Evolutionary conservation across 1,140 invertebrate species (phyloP).

Genomic region (Sitodiplosis mosellana): DNA sequence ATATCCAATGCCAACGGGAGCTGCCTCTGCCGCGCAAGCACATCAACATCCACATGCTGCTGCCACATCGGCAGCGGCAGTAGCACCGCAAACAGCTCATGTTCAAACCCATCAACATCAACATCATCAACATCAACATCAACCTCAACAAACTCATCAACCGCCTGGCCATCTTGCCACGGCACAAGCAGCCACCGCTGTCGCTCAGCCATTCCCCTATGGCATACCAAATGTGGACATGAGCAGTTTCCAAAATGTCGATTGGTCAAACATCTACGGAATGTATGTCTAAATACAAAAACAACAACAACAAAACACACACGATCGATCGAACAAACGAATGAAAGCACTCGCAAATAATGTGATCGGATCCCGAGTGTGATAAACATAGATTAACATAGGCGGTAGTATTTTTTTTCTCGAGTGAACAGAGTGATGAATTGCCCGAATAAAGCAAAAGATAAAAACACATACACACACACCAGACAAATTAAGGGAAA

Average conservation of each 20-base stretch:
- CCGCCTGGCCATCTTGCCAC: slow-evolving; percentile 12
- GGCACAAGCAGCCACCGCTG: slow-evolving; percentile 6
- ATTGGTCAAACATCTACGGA: slow-evolving; percentile 77
- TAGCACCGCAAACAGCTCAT: slow-evolving; percentile 17
- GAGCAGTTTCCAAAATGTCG: slow-evolving; percentile 76
- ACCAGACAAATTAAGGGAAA: no score
- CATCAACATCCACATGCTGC: slow-evolving; percentile 19
- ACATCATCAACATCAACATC: slow-evolving; percentile 18
- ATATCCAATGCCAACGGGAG: slow-evolving; percentile 23
- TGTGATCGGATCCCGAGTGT: no score
- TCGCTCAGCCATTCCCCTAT: slow-evolving; percentile 52
- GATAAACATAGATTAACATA: no score
- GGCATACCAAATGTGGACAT: slow-evolving; percentile 74
- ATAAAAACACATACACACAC: no score
- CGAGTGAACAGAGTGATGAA: no score
- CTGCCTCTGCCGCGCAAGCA: slow-evolving; percentile 21
- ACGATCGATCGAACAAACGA: slow-evolving; percentile 3
- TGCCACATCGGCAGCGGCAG: slow-evolving; percentile 24
- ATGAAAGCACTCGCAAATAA: background rate
- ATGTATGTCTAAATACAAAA: slow-evolving; percentile 79
- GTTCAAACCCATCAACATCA: slow-evolving; percentile 15
- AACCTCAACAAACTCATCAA: slow-evolving; percentile 16
- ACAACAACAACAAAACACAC: no score
- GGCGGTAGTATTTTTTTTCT: no score
- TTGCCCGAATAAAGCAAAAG: no score